Conservation (phyloP, 35 echinoderm and acorn worm genomes). For the Antedon bifida region DNA sequence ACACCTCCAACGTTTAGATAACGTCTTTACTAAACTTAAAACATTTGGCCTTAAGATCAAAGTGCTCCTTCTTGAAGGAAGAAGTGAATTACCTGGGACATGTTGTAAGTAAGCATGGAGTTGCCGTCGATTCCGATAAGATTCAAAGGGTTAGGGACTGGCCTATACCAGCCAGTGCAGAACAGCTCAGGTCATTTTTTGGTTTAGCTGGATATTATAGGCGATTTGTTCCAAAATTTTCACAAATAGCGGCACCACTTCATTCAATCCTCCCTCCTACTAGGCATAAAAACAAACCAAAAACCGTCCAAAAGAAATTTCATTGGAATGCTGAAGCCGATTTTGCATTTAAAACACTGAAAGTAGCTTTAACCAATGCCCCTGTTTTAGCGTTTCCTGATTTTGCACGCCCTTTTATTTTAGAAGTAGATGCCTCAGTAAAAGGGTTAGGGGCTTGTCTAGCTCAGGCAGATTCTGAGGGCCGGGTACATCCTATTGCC, state of each 20-base stretch:
- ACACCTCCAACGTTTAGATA: neutral
- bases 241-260: too few species aligned
- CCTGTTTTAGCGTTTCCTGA: conserved; percentile 45
- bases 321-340: too few species aligned
- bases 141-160: neutral
- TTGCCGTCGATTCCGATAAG: neutral
- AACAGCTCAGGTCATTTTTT: too few species aligned
- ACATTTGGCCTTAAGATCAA: neutral
- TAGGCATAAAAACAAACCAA: too few species aligned
- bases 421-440: conserved; percentile 37
- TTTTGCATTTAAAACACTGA: too few species aligned
- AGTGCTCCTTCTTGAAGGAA: neutral
- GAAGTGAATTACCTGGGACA: too few species aligned
- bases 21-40: neutral
- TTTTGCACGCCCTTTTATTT: conserved; percentile 17
- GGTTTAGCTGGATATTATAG: too few species aligned
- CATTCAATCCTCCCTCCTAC: too few species aligned
- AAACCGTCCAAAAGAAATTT: too few species aligned
- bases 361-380: neutral
- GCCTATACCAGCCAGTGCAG: neutral
- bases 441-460: conserved; percentile 24
- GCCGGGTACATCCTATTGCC: conserved; percentile 16
- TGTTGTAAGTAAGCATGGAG: neutral
- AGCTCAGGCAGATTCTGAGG: conserved; percentile 24
- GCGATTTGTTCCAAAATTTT: too few species aligned